Conservation (phyloP, 2,113 vertebrate species). For the Labeo catla region DNA sequence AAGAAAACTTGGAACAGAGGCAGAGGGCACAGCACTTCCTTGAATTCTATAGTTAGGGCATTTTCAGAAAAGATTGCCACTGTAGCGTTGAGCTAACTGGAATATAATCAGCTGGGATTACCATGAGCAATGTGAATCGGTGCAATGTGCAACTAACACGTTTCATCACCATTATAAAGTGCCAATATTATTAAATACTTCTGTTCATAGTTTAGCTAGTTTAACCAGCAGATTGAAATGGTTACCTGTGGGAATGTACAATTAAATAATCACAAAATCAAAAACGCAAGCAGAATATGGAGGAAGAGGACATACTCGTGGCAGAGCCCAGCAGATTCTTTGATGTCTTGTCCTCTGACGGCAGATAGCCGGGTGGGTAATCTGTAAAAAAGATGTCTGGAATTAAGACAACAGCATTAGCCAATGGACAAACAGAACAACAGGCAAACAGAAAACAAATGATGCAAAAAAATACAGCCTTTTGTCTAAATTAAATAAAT, state of each 20-base stretch:
- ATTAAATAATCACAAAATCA: neutral
- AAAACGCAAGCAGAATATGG: neutral
- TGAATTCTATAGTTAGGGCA: neutral
- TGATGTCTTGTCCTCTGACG: slow-evolving; percentile 90
- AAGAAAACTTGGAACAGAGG: neutral
- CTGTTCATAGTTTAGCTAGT: neutral
- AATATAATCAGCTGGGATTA: neutral
- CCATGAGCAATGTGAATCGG: neutral
- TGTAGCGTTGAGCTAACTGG: neutral
- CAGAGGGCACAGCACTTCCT: neutral
- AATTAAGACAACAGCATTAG: slow-evolving; percentile 43
- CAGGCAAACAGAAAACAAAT: neutral
- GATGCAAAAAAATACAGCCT: neutral
- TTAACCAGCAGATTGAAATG: neutral
- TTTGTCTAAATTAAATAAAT: neutral
- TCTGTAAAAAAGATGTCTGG: slow-evolving; percentile 73
- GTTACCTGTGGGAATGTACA: neutral
- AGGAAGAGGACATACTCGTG: slow-evolving; percentile 83
- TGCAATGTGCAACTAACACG: neutral
- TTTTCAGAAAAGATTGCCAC: neutral
- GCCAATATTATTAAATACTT: neutral
- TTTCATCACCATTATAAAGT: neutral
- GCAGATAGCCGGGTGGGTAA: slow-evolving; percentile 89
- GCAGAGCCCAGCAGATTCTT: slow-evolving; percentile 97
- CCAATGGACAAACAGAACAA: neutral